phyloP scores from a whole-genome alignment of 2,888 invertebrate species.

The Eretmocerus hayati region DNA sequence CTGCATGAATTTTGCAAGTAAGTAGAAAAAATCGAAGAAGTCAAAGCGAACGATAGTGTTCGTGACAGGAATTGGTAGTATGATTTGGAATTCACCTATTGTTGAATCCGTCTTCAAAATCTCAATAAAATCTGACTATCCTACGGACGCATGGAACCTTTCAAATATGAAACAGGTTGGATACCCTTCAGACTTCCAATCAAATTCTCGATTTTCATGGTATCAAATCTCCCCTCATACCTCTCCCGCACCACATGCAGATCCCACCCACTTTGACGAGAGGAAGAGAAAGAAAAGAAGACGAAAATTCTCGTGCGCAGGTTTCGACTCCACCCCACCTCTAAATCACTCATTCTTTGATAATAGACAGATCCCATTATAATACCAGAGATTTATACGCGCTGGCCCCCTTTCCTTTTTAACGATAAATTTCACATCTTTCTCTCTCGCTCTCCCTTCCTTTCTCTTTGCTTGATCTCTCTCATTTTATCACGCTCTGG shows the following conservation, averaged over 20 bases:
- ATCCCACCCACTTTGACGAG: no score
- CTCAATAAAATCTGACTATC: no score
- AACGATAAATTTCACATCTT: conserved; percentile 44
- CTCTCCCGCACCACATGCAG: conserved; percentile 33
- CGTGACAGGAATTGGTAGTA: no score
- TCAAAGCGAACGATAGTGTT: no score
- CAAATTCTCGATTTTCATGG: conserved; percentile 38
- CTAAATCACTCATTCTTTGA: conserved; percentile 49
- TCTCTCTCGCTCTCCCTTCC: conserved; percentile 9
- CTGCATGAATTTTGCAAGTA: no score
- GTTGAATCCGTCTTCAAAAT: no score
- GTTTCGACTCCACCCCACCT: conserved; percentile 43
- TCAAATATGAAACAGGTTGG: no score
- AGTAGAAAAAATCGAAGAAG: no score
- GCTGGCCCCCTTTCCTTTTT: conserved; percentile 46
- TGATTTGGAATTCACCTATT: no score
- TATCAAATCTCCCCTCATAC: conserved; percentile 9
- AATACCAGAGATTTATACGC: conserved; percentile 47
- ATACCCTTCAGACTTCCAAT: conserved; percentile 38
- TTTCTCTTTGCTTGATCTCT: conserved; percentile 16
- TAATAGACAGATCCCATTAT: conserved; percentile 49
- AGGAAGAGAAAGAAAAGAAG: conserved; percentile 2
- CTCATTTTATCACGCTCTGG: no score
- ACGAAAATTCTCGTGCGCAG: conserved; percentile 25
- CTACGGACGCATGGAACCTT: no score